Base-by-base conservation (phyloP, 2,888 invertebrate genomes). In the Pardosa pseudoannulata region DNA sequence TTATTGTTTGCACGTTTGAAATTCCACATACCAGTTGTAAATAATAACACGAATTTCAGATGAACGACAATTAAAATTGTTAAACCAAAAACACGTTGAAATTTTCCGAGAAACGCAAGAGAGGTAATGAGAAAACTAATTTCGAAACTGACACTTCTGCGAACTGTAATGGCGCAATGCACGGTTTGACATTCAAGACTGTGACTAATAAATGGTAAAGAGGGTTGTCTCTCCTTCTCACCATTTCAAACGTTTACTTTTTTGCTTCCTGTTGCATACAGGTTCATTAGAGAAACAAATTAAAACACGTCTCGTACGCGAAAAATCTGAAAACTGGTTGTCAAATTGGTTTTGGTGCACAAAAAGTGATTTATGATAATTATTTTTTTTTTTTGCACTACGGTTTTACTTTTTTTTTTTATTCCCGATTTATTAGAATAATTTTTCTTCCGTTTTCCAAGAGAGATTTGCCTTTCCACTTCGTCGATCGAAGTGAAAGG, bases 351-450 rank as follows among this genome's bases (percentile, higher is more conserved):
- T 56, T 74, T 29, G 28, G n/a, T 16, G 32, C 56, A 50, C 73
- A 74, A 28, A 56, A 65, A 50, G 62, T 74, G 81, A 81, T 81
- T 81, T 68, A 81, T 81, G 68, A 39, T 81, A 74, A 81, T 50
- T 74, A 68, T 65, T 68, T 56, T 67, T 46, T n/a, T 23, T 74
- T 70, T 67, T 75, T 70, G 70, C n/a, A n/a, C n/a, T n/a, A n/a
- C n/a, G n/a, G n/a, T n/a, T n/a, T n/a, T n/a, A n/a, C n/a, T 65
- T 68, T 56, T 67, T 46, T n/a, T 23, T 74, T 70, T 67, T 75
- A 62, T 56, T 68, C 39, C 5, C 28, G 32, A 50, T 28, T 50
- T 46, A 68, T 68, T 50, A 36, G 29, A 31, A 46, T 16, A 46
- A 67, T 76, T 76, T 39, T 46, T 65, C 31, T 13, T 28, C 50